Conservation (phyloP, 2,113 vertebrate species). For the Gambusia affinis region DNA sequence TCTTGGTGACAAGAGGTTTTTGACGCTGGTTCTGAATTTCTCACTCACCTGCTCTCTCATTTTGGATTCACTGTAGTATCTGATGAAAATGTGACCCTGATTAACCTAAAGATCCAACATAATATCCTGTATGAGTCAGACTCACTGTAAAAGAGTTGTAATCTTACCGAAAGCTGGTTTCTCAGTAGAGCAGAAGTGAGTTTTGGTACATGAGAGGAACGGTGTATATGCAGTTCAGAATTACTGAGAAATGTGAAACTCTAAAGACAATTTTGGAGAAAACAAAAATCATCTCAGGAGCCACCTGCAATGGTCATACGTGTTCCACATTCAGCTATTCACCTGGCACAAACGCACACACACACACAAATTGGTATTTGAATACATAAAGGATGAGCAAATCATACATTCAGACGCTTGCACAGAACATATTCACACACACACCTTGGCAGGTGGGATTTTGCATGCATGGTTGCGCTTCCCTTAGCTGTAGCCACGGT, state of each 20-base stretch:
- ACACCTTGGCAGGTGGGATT: slow-evolving; percentile 87
- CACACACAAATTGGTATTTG: neutral
- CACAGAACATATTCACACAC: slow-evolving; percentile 43
- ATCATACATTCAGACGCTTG: slow-evolving; percentile 8
- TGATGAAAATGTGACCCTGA: no score
- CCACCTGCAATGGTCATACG: neutral
- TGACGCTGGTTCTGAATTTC: slow-evolving; percentile 10
- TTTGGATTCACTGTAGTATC: slow-evolving; percentile 18
- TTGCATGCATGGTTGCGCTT: slow-evolving; percentile 96
- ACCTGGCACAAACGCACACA: neutral
- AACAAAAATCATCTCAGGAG: no score
- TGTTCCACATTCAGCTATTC: neutral
- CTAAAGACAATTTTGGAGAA: no score
- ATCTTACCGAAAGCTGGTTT: no score
- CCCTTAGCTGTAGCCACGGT: slow-evolving; percentile 87
- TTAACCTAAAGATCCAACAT: no score
- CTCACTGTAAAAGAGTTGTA: no score
- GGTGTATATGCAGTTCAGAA: neutral
- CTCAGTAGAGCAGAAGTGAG: no score
- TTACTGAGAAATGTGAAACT: no score
- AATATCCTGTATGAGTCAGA: neutral
- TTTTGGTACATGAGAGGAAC: neutral
- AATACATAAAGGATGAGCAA: neutral
- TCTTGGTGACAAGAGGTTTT: slow-evolving; percentile 36
- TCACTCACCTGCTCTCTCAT: slow-evolving; percentile 7